phyloP scores from a whole-genome alignment of 2,113 vertebrate genomes.

The Rostratula benghalensis region DNA sequence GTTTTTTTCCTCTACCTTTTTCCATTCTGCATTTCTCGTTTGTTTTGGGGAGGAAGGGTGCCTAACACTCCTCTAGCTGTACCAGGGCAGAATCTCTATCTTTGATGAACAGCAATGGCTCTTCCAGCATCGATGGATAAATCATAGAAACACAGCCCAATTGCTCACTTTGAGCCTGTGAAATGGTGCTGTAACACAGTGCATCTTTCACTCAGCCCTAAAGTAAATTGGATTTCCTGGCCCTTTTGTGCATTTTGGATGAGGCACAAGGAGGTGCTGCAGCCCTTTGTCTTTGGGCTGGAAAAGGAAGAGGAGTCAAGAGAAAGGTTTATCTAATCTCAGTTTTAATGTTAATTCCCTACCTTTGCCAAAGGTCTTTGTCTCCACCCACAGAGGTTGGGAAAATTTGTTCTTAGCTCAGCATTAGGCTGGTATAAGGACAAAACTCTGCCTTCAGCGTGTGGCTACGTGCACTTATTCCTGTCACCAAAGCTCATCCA shows the following conservation, averaged over 20 bases:
- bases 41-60: background rate
- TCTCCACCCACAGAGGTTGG: background rate
- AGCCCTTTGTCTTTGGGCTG: background rate
- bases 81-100: background rate
- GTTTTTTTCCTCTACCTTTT: background rate
- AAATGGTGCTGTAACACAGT: background rate
- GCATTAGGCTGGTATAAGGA: background rate
- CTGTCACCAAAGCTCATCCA: background rate
- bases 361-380: background rate
- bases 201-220: background rate
- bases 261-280: background rate
- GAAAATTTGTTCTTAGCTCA: background rate
- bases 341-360: background rate
- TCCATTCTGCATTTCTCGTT: background rate
- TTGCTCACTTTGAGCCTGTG: background rate
- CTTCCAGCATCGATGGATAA: background rate
- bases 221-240: background rate
- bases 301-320: background rate
- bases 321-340: background rate
- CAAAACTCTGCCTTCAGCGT: background rate
- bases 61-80: background rate
- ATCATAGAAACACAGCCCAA: background rate
- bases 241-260: background rate
- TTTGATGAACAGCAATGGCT: accelerated
- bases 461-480: accelerated